Evolutionary conservation across 1,140 invertebrate genomes (phyloP), one percentile per base, ranked within the genome.

Genomic region (Teleopsis dalmanni): DNA sequence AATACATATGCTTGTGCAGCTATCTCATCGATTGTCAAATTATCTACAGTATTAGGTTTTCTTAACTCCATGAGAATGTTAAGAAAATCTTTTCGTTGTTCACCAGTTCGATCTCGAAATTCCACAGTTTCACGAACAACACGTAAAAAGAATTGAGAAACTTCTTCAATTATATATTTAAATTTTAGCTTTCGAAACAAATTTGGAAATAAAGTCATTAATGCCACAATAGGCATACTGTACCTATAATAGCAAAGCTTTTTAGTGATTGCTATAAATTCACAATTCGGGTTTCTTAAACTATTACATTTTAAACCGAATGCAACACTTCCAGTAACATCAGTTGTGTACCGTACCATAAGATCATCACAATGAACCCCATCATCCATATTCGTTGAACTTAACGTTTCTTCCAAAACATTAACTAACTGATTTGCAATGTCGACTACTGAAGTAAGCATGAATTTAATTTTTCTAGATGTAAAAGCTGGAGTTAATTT

Each of bases 1-100:
- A 83, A 83, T 1, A 80, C 57, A 57, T 81, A 72, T 0, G 74
- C 72, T 43, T 83, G 81, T 0, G 76, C 73, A 0, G 75, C 72
- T n/a, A 65, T 52, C 51, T 65, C 55, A 41, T 62, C 50, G 25
- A 65, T 54, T 26, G 57, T 57, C 41, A 62, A n/a, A 11, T 6
- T 10, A n/a, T 21, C 44, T 13, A n/a, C 21, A 25, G 63, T 2
- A 53, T 22, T 41, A 62, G 64, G 22, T 55, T 47, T 23, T 23
- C 73, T 73, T 3, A 65, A 21, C n/a, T 49, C 48, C 4, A 42
- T 42, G 4, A 49, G 25, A 14, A 48, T 14, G 33, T 48, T 48
- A 35, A 48, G 38, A 18, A 48, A 48, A 41, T 48, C 47, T 31
- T 48, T 72, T n/a, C 74, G 63, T 3, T 55, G 29, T 1, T 76